Percentiles rank a stretch among this genome's conserved stretches.
phyloP scores from a whole-genome alignment of 2,113 vertebrate genomes.

The Scomber colias region DNA sequence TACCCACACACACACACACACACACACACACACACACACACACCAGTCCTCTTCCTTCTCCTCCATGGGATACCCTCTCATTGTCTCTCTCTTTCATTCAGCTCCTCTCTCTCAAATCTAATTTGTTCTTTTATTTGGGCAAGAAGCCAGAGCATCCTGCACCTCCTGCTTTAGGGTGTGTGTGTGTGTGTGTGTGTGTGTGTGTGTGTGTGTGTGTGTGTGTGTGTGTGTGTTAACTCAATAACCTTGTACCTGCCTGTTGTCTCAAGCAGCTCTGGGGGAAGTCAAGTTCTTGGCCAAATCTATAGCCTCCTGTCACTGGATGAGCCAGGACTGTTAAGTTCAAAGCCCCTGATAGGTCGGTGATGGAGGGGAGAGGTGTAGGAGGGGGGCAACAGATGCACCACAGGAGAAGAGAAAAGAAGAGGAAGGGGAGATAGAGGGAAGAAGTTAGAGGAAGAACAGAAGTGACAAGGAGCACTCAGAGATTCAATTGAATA shows the following conservation, averaged over 20 bases:
- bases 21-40: conserved; percentile 11
- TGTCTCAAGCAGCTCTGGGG: conserved; percentile 24
- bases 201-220: conserved; percentile 27
- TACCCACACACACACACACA: conserved; percentile 14
- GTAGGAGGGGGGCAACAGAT: neutral
- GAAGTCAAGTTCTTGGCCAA: conserved; percentile 22
- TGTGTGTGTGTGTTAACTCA: neutral
- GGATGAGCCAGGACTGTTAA: conserved; percentile 14
- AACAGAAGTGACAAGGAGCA: no score
- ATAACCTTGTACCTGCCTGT: conserved; percentile 53
- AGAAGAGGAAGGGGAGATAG: neutral
- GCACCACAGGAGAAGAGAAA: neutral
- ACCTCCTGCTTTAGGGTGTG: conserved; percentile 29
- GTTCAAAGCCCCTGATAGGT: conserved; percentile 21
- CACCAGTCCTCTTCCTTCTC: neutral
- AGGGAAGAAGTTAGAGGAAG: neutral
- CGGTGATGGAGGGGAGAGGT: neutral
- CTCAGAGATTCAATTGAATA: no score
- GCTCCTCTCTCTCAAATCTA: conserved; percentile 37
- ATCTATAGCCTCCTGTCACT: conserved; percentile 6
- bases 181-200: conserved; percentile 34
- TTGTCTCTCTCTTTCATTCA: conserved; percentile 30
- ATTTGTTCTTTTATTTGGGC: conserved; percentile 55
- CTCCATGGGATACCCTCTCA: conserved; percentile 24
- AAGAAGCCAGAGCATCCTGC: conserved; percentile 30